Percentiles rank a stretch among this genome's conserved stretches.
These are phyloP conservation scores for Blastobasis lacticolella DNA, from an alignment of 2,888 invertebrate species.

Conservation along the genomic window DNA sequence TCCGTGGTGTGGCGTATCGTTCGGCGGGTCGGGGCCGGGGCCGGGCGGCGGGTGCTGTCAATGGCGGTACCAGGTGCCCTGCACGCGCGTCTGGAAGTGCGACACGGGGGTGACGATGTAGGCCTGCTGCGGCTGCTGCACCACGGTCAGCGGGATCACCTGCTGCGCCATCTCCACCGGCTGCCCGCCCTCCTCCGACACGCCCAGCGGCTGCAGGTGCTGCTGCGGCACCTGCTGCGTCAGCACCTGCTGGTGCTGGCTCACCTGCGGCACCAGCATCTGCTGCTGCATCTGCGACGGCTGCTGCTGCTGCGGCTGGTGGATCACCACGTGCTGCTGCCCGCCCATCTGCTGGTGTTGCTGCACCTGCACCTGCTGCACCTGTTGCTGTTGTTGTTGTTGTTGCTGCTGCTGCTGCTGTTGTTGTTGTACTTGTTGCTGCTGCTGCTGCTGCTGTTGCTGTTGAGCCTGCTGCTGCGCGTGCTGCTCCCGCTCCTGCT, in stretches of 20 bases:
- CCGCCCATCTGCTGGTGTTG: conserved; percentile 60
- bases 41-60: conserved; percentile 31
- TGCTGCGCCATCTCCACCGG: conserved; percentile 77
- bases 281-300: conserved; percentile 60
- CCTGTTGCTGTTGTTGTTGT: conserved; percentile 58
- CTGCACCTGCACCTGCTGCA: conserved; percentile 59
- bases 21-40: conserved; percentile 17
- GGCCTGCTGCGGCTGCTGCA: conserved; percentile 77
- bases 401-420: conserved; percentile 55
- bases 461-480: conserved; percentile 50
- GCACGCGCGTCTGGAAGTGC: conserved; percentile 77
- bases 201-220: conserved; percentile 65
- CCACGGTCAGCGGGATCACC: conserved; percentile 77
- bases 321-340: conserved; percentile 59
- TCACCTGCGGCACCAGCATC: conserved; percentile 66
- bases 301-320: conserved; percentile 51
- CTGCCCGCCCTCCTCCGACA: conserved; percentile 65
- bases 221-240: conserved; percentile 64
- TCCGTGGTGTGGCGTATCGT: conserved; percentile 10
- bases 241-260: conserved; percentile 67
- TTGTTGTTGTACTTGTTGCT: conserved; percentile 42
- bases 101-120: conserved; percentile 79
- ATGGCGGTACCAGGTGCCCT: conserved; percentile 74
- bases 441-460: conserved; percentile 40
- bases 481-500: conserved; percentile 60